Base-by-base conservation (phyloP, 2,797 vertebrate genomes). In the Manis javanica region DNA sequence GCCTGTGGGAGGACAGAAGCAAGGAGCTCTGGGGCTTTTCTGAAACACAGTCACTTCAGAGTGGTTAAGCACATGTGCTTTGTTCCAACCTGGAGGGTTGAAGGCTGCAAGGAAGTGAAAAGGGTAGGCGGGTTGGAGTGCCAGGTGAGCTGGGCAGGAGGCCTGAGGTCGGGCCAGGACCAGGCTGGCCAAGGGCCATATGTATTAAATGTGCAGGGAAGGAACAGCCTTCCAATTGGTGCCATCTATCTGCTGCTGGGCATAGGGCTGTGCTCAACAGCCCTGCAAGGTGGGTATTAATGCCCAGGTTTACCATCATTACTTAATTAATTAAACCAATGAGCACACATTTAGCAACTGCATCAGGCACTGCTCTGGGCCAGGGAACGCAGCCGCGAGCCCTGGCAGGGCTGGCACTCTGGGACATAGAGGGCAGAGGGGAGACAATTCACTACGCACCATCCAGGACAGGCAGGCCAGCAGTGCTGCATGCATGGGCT, bases 1-100 rank as follows among this genome's bases (percentile, higher is more conserved):
- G 4, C 15, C 18, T 23, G 37, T 31, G 34, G 6, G 1, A 4
- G 0, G 1, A 0, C 6, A 37, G 24, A 72, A 39, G 42, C 66
- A 39, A 1, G 3, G 29, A 61, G 53, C 18, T 24, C 26, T 42
- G n/a, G 16, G 12, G 29, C 53, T 85, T 53, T 53, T 23, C 78
- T 72, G 31, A 89, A 46, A 68, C 10, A 42, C 19, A 68, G 21
- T 55, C 24, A 3, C 53, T n/a, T 12, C 46, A 53, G 26, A 31
- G 23, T 29, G 10, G 29, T 21, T 9, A 55, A 57, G 57, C 49
- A 46, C 1, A 2, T 10, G 34, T 6, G 39, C 16, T 51, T 26
- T 9, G 31, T 53, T 64, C 64, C 57, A 72, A 46, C 12, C 8
- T 31, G 42, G 16, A 74, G 63, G 9, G 11, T 29, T 26, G 16